phyloP scores from a whole-genome alignment of 53 echinoderm and acorn worm genomes.

The Antedon mediterranea region DNA sequence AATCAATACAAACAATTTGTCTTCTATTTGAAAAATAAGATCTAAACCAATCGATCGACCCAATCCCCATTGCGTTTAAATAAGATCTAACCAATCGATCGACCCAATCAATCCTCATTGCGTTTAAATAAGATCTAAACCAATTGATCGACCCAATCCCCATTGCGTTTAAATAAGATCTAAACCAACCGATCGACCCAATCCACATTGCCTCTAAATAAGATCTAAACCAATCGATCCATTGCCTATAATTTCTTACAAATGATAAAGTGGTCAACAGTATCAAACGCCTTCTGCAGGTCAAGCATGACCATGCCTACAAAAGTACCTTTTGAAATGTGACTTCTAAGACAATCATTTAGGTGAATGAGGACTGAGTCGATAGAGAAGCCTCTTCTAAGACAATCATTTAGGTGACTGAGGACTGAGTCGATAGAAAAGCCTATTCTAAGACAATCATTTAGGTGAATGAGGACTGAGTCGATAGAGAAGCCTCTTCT shows the following conservation, averaged over 20 bases:
- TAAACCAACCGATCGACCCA: slow-evolving; percentile 20
- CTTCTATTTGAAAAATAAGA: slow-evolving; percentile 29
- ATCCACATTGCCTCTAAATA: too few species aligned
- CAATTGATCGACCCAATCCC: too few species aligned
- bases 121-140: slow-evolving; percentile 43
- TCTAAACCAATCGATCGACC: slow-evolving; percentile 20
- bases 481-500: too few species aligned
- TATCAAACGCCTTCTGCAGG: slow-evolving; percentile 35
- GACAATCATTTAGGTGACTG: too few species aligned
- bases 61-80: too few species aligned
- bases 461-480: too few species aligned
- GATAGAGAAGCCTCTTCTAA: slow-evolving; percentile 22
- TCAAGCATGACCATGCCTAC: slow-evolving; percentile 35
- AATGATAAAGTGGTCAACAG: slow-evolving; percentile 25
- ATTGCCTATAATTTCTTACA: slow-evolving; percentile 26
- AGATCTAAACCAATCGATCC: slow-evolving; percentile 23
- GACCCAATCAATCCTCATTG: too few species aligned
- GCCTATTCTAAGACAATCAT: too few species aligned
- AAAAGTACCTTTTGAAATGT: slow-evolving; percentile 17
- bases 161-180: slow-evolving; percentile 46
- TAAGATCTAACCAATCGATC: slow-evolving; percentile 25
- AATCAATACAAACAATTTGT: slow-evolving; percentile 28
- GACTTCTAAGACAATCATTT: slow-evolving; percentile 17
- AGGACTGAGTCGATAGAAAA: too few species aligned
- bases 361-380: slow-evolving; percentile 32